A percentile compares a stretch with the other conserved stretches of the same genome.
phyloP scores from a whole-genome alignment of 2,797 vertebrate genomes.

The Fistularia tabacaria region DNA sequence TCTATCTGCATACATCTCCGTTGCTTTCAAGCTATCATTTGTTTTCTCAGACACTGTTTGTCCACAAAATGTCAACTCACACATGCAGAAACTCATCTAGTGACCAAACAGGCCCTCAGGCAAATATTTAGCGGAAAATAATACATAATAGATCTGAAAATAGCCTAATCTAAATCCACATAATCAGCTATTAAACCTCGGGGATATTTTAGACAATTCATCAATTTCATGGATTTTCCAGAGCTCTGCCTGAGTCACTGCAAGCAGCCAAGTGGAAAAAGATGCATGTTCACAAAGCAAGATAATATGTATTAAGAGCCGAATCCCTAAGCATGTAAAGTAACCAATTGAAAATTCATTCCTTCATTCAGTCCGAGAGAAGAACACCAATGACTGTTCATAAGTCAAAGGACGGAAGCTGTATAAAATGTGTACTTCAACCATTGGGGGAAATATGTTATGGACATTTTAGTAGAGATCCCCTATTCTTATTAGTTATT shows the following conservation, averaged over 20 bases:
- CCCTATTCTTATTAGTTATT: no score
- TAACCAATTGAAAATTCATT: slow-evolving; percentile 1
- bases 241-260: slow-evolving; percentile 22
- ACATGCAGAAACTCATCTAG: background rate
- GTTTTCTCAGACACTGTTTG: slow-evolving; percentile 19
- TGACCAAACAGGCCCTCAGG: slow-evolving; percentile 24
- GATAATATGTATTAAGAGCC: slow-evolving; percentile 19
- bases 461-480: no score
- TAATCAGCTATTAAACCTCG: slow-evolving; percentile 42
- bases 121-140: slow-evolving; percentile 36
- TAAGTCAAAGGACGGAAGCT: no score
- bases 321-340: slow-evolving; percentile 34
- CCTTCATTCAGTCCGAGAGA: no score
- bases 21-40: background rate
- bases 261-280: slow-evolving; percentile 39
- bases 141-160: slow-evolving; percentile 41
- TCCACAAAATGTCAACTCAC: slow-evolving; percentile 32
- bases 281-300: slow-evolving; percentile 40
- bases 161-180: slow-evolving; percentile 50
- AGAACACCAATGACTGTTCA: no score
- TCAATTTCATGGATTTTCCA: slow-evolving; percentile 36
- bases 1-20: no score
- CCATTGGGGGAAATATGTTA: no score
- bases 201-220: slow-evolving; percentile 41
- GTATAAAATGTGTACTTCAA: no score